Evolutionary conservation across 2,797 vertebrate genomes (phyloP).

Genomic region (Propithecus deckenii): DNA sequence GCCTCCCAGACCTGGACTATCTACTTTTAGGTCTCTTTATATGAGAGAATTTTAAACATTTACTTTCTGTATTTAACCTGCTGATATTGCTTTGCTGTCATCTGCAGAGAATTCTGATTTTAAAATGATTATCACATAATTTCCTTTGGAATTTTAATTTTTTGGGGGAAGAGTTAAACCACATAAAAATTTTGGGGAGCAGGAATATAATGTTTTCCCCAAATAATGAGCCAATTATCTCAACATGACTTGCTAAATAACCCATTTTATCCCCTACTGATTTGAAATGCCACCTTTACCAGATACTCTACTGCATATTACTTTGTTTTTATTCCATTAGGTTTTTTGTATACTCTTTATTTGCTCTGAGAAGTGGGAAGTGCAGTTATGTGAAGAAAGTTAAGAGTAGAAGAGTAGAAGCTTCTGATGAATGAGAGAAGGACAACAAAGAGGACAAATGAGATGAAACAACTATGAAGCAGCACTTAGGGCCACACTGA

Average conservation of each 20-base stretch:
- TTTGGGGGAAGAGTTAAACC: conserved; percentile 51
- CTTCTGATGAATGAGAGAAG: neutral
- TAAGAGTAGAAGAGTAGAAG: neutral
- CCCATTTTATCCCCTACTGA: neutral
- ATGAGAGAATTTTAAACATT: neutral
- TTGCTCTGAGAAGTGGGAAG: conserved; percentile 10
- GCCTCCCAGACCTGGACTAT: neutral
- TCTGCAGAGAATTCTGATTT: neutral
- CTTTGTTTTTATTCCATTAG: neutral
- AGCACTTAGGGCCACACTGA: neutral
- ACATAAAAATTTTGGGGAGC: neutral
- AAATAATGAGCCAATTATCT: neutral
- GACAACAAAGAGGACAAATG: neutral
- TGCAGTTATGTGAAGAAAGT: neutral
- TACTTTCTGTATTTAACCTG: neutral
- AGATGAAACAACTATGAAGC: neutral
- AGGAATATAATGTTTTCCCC: neutral
- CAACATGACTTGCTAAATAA: neutral
- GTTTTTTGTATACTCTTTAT: neutral
- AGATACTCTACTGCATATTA: neutral
- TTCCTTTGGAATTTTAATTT: conserved; percentile 39
- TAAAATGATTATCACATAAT: neutral
- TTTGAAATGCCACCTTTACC: neutral
- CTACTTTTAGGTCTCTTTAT: neutral
- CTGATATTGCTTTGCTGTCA: neutral